These are phyloP conservation scores for Sminthurinus aureus DNA, from an alignment of 2,888 invertebrate species.

Conservation along the genomic window DNA sequence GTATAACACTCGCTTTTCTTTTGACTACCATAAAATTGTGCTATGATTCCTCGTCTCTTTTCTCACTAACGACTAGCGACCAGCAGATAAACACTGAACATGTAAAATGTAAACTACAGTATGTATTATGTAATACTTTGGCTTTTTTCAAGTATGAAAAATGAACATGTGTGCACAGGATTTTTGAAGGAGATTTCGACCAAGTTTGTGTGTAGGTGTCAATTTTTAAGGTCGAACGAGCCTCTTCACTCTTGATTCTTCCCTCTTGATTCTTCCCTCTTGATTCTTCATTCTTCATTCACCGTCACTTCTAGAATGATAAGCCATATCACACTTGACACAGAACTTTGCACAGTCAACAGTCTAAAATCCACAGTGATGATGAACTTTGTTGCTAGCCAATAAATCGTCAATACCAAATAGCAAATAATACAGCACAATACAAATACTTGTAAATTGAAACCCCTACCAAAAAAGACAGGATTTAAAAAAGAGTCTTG, in stretches of 20 bases:
- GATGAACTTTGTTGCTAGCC: not conserved
- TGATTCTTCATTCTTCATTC: too few relatives aligned
- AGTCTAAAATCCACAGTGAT: not conserved
- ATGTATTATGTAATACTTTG: not conserved
- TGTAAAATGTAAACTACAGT: not conserved
- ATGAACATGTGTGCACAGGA: not conserved
- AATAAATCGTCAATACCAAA: not conserved
- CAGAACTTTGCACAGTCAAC: not conserved
- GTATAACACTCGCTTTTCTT: too few relatives aligned
- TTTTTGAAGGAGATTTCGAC: not conserved
- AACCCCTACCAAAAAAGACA: too few relatives aligned
- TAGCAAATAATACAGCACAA: too few relatives aligned
- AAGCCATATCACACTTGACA: not conserved
- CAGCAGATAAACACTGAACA: not conserved
- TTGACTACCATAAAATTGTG: too few relatives aligned
- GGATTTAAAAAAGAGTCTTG: too few relatives aligned
- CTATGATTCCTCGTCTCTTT: too few relatives aligned
- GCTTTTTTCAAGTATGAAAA: not conserved
- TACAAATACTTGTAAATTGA: too few relatives aligned
- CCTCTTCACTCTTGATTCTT: too few relatives aligned
- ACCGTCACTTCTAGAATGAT: too few relatives aligned
- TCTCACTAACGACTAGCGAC: too few relatives aligned
- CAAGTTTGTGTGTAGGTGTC: slow-evolving; percentile 8
- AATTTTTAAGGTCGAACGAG: slow-evolving; percentile 24
- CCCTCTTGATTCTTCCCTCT: too few relatives aligned